phyloP scores from a whole-genome alignment of 2,113 vertebrate genomes.

The Rattus rattus region DNA sequence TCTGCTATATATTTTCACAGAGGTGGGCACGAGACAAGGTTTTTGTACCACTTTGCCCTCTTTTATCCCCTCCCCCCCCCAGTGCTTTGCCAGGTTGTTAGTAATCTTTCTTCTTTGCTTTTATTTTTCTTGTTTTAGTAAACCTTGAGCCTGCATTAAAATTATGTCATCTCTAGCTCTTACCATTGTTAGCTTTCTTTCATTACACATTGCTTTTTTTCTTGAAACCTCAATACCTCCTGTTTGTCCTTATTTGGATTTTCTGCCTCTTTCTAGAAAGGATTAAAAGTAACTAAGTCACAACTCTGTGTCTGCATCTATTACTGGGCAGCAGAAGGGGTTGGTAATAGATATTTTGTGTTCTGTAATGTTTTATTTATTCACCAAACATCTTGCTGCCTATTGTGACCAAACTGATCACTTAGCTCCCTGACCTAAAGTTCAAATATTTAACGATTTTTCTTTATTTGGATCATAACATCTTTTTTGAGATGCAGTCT shows the following conservation, averaged over 20 bases:
- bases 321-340: constrained; percentile 20
- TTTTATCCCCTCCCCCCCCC: too few species aligned
- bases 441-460: constrained; percentile 48
- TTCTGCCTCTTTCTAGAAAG: constrained; percentile 57
- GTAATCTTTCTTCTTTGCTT: not conserved
- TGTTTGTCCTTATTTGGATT: constrained; percentile 52
- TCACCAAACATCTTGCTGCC: constrained; percentile 25
- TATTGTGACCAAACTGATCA: constrained; percentile 49
- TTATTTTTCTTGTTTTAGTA: not conserved
- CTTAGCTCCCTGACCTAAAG: not conserved
- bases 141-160: constrained; percentile 43
- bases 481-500: not conserved
- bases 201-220: constrained; percentile 42
- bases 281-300: constrained; percentile 22
- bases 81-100: constrained; percentile 18
- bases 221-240: constrained; percentile 42
- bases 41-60: not conserved
- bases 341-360: constrained; percentile 60
- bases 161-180: not conserved
- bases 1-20: constrained; percentile 45
- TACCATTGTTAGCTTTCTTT: constrained; percentile 46
- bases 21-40: not conserved
- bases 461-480: constrained; percentile 17
- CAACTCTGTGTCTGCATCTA: constrained; percentile 23
- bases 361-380: constrained; percentile 64